Base-by-base conservation (phyloP, 2,797 vertebrate species). In the Pangasius larnaudii region DNA sequence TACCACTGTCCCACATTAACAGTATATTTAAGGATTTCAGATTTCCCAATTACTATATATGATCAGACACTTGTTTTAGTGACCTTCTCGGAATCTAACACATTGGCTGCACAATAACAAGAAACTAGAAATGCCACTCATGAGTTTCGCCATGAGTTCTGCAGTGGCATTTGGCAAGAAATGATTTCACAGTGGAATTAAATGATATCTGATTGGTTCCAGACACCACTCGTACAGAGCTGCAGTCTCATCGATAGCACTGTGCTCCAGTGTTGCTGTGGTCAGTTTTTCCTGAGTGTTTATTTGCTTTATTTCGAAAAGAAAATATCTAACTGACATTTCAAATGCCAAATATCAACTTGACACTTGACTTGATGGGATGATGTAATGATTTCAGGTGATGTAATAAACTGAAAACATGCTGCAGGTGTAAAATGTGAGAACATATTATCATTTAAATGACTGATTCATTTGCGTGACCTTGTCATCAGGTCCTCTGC, bases 401-500 rank as follows among this genome's bases (percentile, higher is more conserved):
- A 67, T 72, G 85, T 86, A 72, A 56, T 80, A 61, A 65, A 46
- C 71, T 46, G 19, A 84, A 78, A 84, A 69, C 53, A 71, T 49
- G 51, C 79, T 59, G 85, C 78, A 86, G 88, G 85, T 89, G 78
- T 83, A 42, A 39, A 75, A 58, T 59, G 30, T 22, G 53, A 78
- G 56, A 86, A 27, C 18, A 13, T 82, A 83, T 86, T 83, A 82
- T 87, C 87, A 90, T 89, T 80, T 49, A 84, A 88, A 89, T 85
- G 51, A 58, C 63, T 84, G 77, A 53, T 79, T 89, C 87, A 89
- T 89, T 69, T 88, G 84, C 65, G 53, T 74, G 89, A 90, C 91
- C 90, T 88, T 88, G 87, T 90, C 89, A 42, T 63, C 81, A 91
- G 89, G 91, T 90, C 93, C 58, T 85, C 84, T 88, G 78, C 90